Conservation (phyloP, 2,888 invertebrate species). For the Lepetodrilus schrolli region DNA sequence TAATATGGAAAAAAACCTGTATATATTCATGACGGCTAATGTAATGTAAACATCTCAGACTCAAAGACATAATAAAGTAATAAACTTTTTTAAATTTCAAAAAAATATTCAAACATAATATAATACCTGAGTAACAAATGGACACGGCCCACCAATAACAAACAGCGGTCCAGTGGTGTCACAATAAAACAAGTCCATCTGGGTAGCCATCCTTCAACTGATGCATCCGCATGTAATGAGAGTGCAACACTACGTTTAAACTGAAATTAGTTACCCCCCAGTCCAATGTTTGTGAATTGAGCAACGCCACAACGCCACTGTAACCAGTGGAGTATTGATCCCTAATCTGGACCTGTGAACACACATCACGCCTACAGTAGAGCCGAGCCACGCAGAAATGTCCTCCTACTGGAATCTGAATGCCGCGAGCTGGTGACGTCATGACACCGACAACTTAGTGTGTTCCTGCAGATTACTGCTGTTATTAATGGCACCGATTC, state of each 20-base stretch:
- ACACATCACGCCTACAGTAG: constrained; percentile 31
- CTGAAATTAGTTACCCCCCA: not conserved
- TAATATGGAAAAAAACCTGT: not conserved
- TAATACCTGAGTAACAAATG: not conserved
- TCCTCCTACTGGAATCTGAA: no score
- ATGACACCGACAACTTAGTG: no score
- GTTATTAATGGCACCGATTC: no score
- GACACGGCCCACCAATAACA: constrained; percentile 1
- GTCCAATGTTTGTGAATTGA: not conserved
- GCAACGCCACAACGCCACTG: not conserved
- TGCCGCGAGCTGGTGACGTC: no score
- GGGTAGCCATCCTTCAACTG: not conserved
- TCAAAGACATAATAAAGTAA: no score
- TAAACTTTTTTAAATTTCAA: not conserved
- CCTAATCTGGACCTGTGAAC: no score
- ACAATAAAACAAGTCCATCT: not conserved
- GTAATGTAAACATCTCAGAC: no score
- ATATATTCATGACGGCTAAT: not conserved
- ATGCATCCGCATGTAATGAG: not conserved
- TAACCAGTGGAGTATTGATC: not conserved
- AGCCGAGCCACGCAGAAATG: no score
- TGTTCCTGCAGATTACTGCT: no score
- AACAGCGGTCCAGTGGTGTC: constrained; percentile 9
- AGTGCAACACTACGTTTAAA: not conserved
- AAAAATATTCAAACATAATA: not conserved